Evolutionary conservation across 2,888 invertebrate genomes (phyloP), one percentile per base, ranked within the genome.

Genomic region (Clostera curtula): DNA sequence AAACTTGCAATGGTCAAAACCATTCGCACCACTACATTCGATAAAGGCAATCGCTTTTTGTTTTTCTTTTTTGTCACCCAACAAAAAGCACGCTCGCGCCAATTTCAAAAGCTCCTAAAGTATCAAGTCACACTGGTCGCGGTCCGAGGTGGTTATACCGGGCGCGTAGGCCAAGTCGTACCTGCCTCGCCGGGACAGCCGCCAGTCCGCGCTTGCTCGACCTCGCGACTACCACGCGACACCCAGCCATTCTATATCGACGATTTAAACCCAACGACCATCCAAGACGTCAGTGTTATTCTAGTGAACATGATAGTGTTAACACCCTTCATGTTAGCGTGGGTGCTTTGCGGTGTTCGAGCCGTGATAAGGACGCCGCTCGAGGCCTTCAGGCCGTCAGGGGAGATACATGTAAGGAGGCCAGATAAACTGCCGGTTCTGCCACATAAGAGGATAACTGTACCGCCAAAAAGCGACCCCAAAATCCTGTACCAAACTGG

Each of bases 401-500:
- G 59, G 19, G 80, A 82, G 43, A 64, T 77, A 27, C 76, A 85
- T 48, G 62, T 85, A 35, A 69, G 83, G 54, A 68, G 85, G 52
- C 79, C 80, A 35, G 85, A 85, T 49, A 79, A 72, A 42, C 58
- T 83, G 38, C 76, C 74, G 11, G 50, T 74, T 22, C 46, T 73
- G 38, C 79, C 75, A 28, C 77, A 86, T 58, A 85, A 86, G 65
- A 85, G 80, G 62, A 76, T 84, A 56, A 69, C 73, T 57, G 44
- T 71, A 47, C 74, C 82, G 45, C 76, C 83, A 43, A 83, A 79
- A 53, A 74, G 71, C 43, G 74, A 84, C 36, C 82, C 88, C 30
- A 87, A 88, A 67, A 86, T 92, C 45, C 83, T 93, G 35, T 93
- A 91, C 67, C 92, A 90, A 75, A 86, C 86, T 34, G 91, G 91